phyloP scores from a whole-genome alignment of 2,113 vertebrate species.

The Peromyscus maniculatus region DNA sequence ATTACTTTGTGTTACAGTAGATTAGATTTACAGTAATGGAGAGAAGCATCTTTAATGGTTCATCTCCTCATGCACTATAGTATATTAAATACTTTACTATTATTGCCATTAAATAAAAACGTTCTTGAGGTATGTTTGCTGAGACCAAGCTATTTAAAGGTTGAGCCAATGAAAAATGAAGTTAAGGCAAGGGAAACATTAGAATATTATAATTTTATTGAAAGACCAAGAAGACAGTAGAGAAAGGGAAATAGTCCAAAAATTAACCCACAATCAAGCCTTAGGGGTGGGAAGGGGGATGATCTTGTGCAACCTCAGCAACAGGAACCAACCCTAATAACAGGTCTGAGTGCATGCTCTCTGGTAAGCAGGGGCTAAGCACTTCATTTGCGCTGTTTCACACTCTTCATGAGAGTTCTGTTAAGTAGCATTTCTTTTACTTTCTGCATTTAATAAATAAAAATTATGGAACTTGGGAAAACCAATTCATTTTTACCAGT shows the following conservation, averaged over 20 bases:
- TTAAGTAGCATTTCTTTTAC: background rate
- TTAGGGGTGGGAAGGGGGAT: background rate
- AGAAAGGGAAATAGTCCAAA: background rate
- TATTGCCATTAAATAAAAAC: slow-evolving; percentile 42
- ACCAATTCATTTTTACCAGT: background rate
- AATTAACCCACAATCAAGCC: background rate
- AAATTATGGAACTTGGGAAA: background rate
- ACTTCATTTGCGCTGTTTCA: background rate
- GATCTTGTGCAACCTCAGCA: background rate
- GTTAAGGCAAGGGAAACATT: background rate
- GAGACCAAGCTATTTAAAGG: slow-evolving; percentile 63
- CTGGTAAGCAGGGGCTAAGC: background rate
- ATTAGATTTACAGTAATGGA: slow-evolving; percentile 53
- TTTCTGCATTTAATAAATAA: slow-evolving; percentile 23
- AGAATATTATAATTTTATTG: background rate
- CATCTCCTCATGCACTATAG: background rate
- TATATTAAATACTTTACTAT: slow-evolving; percentile 68
- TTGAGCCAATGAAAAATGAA: background rate
- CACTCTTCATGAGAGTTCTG: background rate
- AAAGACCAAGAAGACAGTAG: background rate
- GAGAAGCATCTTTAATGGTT: background rate
- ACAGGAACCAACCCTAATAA: background rate
- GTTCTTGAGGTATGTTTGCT: slow-evolving; percentile 67
- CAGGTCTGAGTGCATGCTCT: background rate
- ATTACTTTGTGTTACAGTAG: slow-evolving; percentile 61